Evolutionary conservation across 2,113 vertebrate genomes (phyloP).

Genomic region (Gobio gobio): DNA sequence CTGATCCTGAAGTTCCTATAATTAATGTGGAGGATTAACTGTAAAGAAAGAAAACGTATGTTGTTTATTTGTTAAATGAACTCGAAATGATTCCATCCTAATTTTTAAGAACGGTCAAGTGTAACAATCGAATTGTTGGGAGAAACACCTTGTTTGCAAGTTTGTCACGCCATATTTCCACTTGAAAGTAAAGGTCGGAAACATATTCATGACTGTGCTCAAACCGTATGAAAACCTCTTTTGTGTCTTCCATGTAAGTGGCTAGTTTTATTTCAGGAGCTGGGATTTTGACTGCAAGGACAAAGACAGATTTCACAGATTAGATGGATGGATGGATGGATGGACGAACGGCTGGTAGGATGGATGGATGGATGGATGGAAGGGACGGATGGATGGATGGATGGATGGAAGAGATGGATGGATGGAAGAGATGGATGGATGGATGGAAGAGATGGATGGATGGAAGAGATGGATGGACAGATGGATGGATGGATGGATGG

Average conservation of each 20-base stretch:
- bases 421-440: too few relatives aligned
- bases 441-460: too few relatives aligned
- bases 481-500: not conserved
- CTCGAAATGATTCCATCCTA: too few relatives aligned
- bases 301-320: not conserved
- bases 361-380: too few relatives aligned
- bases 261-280: conserved; percentile 53
- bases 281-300: conserved; percentile 67
- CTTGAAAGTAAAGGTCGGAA: fast-evolving
- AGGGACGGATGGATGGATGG: too few relatives aligned
- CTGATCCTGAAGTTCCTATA: conserved; percentile 51
- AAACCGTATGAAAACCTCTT: conserved; percentile 18
- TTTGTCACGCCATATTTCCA: conserved; percentile 29
- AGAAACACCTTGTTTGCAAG: not conserved
- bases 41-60: not conserved
- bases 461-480: too few relatives aligned
- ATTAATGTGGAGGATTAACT: conserved; percentile 29
- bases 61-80: not conserved
- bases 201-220: conserved; percentile 34
- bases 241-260: not conserved
- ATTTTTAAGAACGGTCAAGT: not conserved
- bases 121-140: not conserved
- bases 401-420: too few relatives aligned
- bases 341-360: too few relatives aligned
- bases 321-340: too few relatives aligned